Conservation (phyloP, 2,797 vertebrate genomes). For the Ptychobarbus kaznakovi region DNA sequence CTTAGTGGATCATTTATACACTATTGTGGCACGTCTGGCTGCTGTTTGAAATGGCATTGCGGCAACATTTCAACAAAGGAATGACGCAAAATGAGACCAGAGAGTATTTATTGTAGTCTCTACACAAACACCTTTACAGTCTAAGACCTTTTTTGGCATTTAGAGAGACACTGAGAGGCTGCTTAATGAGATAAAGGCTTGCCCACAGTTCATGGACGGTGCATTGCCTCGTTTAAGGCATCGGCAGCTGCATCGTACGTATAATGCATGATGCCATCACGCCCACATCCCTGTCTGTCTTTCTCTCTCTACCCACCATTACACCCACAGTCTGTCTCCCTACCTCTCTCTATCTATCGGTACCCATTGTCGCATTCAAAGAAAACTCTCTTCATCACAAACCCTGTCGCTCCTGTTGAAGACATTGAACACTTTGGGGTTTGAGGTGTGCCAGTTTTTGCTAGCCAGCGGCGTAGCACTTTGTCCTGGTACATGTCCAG, state of each 20-base stretch:
- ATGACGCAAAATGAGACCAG: background rate
- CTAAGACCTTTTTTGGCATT: conserved; percentile 21
- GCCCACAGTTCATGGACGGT: conserved; percentile 4
- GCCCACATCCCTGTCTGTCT: conserved; percentile 27
- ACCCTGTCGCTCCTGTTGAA: background rate
- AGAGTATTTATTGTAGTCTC: background rate
- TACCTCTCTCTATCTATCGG: conserved; percentile 9
- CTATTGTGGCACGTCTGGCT: conserved; percentile 23
- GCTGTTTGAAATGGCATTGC: conserved; percentile 44
- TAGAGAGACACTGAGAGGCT: background rate
- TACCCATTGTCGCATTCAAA: conserved; percentile 9
- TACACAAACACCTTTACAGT: conserved; percentile 31
- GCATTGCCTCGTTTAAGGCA: conserved; percentile 40
- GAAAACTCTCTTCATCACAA: background rate
- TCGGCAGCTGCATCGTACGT: conserved; percentile 24
- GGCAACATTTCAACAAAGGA: conserved; percentile 30
- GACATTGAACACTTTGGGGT: background rate
- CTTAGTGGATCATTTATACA: conserved; percentile 12
- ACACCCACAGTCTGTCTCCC: conserved; percentile 38
- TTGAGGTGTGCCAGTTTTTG: background rate
- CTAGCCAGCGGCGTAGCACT: background rate
- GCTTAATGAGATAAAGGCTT: conserved; percentile 21
- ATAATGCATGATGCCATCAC: conserved; percentile 43
- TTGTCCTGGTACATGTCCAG: conserved; percentile 42
- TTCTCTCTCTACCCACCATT: conserved; percentile 27